These are phyloP conservation scores for Sandelia bainsii DNA, from an alignment of 2,797 vertebrate species.

Conservation along the genomic window DNA sequence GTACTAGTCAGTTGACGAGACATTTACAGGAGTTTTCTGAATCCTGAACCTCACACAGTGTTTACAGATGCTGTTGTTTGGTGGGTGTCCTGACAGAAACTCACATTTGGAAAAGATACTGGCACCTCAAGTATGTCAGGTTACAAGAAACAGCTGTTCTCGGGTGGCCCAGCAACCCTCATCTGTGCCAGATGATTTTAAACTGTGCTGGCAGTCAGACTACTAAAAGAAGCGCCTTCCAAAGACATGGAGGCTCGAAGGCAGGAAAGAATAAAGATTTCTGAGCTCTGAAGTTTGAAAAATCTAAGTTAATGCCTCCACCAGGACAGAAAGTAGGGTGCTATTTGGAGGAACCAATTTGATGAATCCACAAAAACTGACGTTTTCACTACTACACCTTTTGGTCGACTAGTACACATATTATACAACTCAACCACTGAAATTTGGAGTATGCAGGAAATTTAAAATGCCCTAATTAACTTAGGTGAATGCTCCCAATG, in stretches of 20 bases:
- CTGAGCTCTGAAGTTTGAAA: background rate
- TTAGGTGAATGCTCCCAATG: background rate
- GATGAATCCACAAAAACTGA: constrained; percentile 1
- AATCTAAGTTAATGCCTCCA: background rate
- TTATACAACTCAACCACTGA: background rate
- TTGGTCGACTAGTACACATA: background rate
- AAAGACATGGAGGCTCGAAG: constrained; percentile 17
- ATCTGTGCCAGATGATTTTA: constrained; percentile 51
- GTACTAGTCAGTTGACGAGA: background rate
- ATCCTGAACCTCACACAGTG: constrained; percentile 4
- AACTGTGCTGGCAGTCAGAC: constrained; percentile 31
- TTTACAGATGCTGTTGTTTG: constrained; percentile 53
- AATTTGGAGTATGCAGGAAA: background rate
- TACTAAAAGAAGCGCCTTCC: constrained; percentile 21
- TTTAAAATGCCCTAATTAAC: background rate
- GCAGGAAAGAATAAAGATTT: background rate
- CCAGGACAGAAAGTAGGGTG: background rate
- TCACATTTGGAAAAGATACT: constrained; percentile 84
- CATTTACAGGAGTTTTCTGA: background rate
- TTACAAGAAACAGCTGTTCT: constrained; percentile 89
- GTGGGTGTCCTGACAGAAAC: constrained; percentile 70
- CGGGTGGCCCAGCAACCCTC: constrained; percentile 72
- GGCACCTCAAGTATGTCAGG: constrained; percentile 84
- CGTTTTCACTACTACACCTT: background rate
- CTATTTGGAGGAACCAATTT: background rate